Evolutionary conservation across 2,888 invertebrate species (phyloP), one percentile per base, ranked within the genome.

Genomic region (Choristoneura rosaceana): DNA sequence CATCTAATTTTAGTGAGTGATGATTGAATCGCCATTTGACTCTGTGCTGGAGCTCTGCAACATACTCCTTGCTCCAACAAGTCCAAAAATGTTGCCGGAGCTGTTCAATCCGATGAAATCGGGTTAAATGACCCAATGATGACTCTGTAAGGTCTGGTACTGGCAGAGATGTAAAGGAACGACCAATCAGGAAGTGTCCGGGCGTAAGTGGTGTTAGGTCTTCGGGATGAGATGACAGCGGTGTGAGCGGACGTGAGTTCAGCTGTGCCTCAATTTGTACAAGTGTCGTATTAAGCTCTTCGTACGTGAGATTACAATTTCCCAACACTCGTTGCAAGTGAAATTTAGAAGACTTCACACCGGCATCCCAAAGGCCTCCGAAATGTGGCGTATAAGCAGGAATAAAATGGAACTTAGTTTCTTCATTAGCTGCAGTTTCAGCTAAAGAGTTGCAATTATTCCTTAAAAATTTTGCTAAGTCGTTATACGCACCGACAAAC

Each of bases 181-280:
- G 62, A 3, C 78, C 76, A 50, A 80, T 70, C 0, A 78, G 17
- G 62, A 78, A 78, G 68, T 78, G 77, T 0, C 76, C 77, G 0
- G 78, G 78, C 0, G 77, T 78, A 0, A 79, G 62, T 0, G 76
- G 74, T 0, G 66, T 67, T 4, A 62, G 67, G 14, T 58, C 58
- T 58, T 33, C 58, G 9, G 58, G 58, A 8, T 58, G 33, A 17
- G 58, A 58, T 5, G 79, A 77, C 3, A 77, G 8, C 0, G 77
- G 75, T 0, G 75, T 75, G 9, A 77, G 69, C 9, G 77, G 79
- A 9, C 76, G 75, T 3, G 74, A 76, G 41, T 76, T 80, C 25
- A 77, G 41, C 25, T 78, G 73, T 1, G 77, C 79, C 38, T 79
- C 77, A 2, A 78, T 76, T 59, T 76, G 73, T 0, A 55, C 38